Evolutionary conservation across 2,888 invertebrate genomes (phyloP), one percentile per base, ranked within the genome.

Genomic region (Apomyelois bistriatella): DNA sequence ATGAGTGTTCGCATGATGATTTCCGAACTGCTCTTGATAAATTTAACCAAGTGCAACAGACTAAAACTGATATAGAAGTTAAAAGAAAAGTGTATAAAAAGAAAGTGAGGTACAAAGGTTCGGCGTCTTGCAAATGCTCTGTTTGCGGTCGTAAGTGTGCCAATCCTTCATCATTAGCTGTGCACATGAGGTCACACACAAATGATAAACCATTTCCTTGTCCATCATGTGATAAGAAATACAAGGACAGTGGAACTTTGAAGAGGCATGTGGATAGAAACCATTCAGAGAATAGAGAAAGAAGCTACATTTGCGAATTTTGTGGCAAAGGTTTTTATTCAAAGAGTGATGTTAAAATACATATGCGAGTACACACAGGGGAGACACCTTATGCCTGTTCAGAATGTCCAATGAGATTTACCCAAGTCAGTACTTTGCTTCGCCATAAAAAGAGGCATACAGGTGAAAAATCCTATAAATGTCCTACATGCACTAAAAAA

Each of bases 261-360:
- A 85, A 81, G 53, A 66, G 80, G 10, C 88, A 88, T 50, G 61
- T 66, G 3, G 72, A 76, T 22, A 73, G 76, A 56, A 76, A 78
- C 51, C 85, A 87, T 55, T 56, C 64, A 1, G 58, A 62, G 9
- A 64, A 59, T n/a, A 66, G 84, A 50, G 68, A 72, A 41, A 70
- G 79, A 1, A 73, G 79, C 12, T 83, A 78, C 47, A 76, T 79
- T 9, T 89, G 89, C 64, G 88, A 87, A 56, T 72, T 67, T 30
- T 89, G 89, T 63, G 86, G 86, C 0, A 88, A 87, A 68, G 72
- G 75, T 0, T 88, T 88, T 53, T 82, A 64, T 53, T 72, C 79
- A 5, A 82, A 82, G 60, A 66, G 59, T 56, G 78, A 82, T 64
- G 72, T 87, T 0, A 72, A 71, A 17, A 70, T 76, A 12, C 89